Evolutionary conservation across 2,113 vertebrate species (phyloP), one percentile per base, ranked within the genome.

Genomic region (Urocitellus parryii): DNA sequence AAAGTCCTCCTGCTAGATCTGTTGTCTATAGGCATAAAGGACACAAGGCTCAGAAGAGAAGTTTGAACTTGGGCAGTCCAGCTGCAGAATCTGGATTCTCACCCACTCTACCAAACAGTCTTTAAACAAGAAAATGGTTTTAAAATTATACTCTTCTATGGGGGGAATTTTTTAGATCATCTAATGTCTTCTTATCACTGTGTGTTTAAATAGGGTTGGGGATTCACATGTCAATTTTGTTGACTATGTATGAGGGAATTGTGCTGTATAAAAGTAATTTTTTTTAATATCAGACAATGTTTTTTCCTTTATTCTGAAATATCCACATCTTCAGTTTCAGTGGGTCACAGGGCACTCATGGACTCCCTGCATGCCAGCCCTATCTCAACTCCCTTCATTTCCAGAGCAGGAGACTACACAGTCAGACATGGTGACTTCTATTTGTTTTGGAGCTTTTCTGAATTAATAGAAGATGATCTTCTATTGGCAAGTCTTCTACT

Each of bases 401-500:
- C 79, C 77, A 95, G 24, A 80, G 76, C 80, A 96, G 87, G 58
- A 95, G 37, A 93, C 56, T 77, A 29, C 25, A 42, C 0, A 76
- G 24, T 63, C 2, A 4, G 80, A 73, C 74, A 87, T 22, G 73
- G 45, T 95, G 72, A 96, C 58, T 61, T 93, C n/a, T 84, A 56
- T 77, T 78, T 79, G 32, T 78, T 51, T 67, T 13, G 51, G 27
- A 51, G 4, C 1, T 4, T 42, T 90, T 90, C 29, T 32, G 10
- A 87, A 88, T 91, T 94, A 96, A 61, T 68, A 90, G 63, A 84
- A 94, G 4, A 94, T 51, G 53, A 16, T 42, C 10, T 92, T 63
- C 45, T 83, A 67, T 34, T 76, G 82, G 61, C 24, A 16, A 94
- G 25, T 79, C 73, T 78, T 92, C 61, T 58, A 74, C 53, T 83